phyloP scores from a whole-genome alignment of 1,140 invertebrate genomes.

The Dendroctonus ponderosae region DNA sequence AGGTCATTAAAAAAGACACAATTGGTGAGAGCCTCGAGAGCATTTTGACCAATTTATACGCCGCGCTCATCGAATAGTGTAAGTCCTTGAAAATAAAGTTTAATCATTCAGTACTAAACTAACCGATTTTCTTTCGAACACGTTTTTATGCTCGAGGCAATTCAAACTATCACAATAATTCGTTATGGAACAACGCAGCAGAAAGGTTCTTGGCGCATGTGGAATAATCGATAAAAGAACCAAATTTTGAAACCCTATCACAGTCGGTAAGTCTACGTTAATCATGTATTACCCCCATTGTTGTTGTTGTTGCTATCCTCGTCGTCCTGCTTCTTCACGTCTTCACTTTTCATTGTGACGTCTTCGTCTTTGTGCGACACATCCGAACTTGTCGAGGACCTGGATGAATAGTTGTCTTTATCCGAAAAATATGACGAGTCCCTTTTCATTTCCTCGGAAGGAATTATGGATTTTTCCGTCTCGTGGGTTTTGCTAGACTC shows the following conservation, averaged over 20 bases:
- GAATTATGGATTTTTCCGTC: not conserved
- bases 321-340: conserved; percentile 35
- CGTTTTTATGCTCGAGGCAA: too few relatives aligned
- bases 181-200: too few relatives aligned
- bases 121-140: too few relatives aligned
- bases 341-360: conserved; percentile 30
- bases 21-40: too few relatives aligned
- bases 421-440: conserved; percentile 60
- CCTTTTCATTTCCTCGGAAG: conserved; percentile 52
- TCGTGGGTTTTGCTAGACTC: conserved; percentile 54
- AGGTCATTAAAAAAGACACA: conserved; percentile 8
- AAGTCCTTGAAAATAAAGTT: too few relatives aligned
- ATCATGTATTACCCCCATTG: conserved; percentile 36
- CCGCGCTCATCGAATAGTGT: too few relatives aligned
- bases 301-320: conserved; percentile 41
- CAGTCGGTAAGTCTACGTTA: conserved; percentile 12
- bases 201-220: too few relatives aligned
- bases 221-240: not conserved
- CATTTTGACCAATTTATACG: too few relatives aligned
- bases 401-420: conserved; percentile 57
- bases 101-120: too few relatives aligned
- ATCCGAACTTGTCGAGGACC: conserved; percentile 55
- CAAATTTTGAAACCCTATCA: conserved; percentile 23
- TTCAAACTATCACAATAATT: too few relatives aligned
- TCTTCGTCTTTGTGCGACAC: conserved; percentile 51